Evolutionary conservation across 2,888 invertebrate species (phyloP).

Genomic region (Argyresthia goedartella): DNA sequence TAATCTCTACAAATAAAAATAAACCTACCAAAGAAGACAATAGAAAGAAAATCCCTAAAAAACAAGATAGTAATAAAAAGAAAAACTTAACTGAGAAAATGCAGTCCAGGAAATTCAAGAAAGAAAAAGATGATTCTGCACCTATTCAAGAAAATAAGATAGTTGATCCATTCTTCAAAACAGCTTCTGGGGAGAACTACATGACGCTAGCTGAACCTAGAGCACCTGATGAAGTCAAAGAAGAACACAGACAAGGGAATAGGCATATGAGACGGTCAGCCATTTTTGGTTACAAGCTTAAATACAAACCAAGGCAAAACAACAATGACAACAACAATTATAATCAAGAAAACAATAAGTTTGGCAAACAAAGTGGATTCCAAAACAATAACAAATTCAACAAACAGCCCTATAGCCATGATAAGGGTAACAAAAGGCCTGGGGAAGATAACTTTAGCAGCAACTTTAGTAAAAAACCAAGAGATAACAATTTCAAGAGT

Average conservation of each 20-base stretch:
- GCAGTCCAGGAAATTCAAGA: conserved; percentile 39
- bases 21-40: conserved; percentile 4
- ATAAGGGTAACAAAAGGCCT: conserved; percentile 5
- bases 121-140: conserved; percentile 21
- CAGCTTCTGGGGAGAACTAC: conserved; percentile 53
- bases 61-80: conserved; percentile 43
- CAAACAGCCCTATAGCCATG: conserved; percentile 6
- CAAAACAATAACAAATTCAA: neutral
- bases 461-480: conserved; percentile 14
- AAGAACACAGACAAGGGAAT: conserved; percentile 49
- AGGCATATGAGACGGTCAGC: conserved; percentile 53
- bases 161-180: conserved; percentile 61
- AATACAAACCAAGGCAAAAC: conserved; percentile 31
- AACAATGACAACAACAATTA: conserved; percentile 15
- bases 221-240: conserved; percentile 56
- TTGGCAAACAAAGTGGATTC: conserved; percentile 10
- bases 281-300: conserved; percentile 55
- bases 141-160: conserved; percentile 29
- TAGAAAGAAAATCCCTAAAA: conserved; percentile 16
- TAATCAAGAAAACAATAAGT: conserved; percentile 13
- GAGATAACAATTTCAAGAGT: conserved; percentile 8
- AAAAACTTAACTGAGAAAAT: conserved; percentile 52
- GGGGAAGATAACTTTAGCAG: conserved; percentile 7
- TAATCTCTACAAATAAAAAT: conserved; percentile 5
- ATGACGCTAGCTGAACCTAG: conserved; percentile 56